These are phyloP conservation scores for Poliocrania exsul DNA, from an alignment of 2,797 vertebrate species.

Conservation along the genomic window DNA sequence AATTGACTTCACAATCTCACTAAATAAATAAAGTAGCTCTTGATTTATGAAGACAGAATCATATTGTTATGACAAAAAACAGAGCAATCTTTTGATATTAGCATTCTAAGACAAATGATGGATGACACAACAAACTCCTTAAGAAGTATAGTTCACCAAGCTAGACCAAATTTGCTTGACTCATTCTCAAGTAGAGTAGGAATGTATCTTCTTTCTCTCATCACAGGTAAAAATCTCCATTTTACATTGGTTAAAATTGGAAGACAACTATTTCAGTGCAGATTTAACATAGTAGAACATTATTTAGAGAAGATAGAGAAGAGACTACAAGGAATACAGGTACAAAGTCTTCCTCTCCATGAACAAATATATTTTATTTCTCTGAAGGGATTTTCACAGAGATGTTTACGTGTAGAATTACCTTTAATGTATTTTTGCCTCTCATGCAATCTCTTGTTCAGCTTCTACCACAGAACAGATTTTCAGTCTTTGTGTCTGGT, in stretches of 20 bases:
- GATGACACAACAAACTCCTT: fast-evolving
- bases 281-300: neutral
- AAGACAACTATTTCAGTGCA: neutral
- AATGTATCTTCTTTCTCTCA: neutral
- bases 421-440: neutral
- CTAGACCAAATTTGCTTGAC: neutral
- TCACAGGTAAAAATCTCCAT: neutral
- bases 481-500: neutral
- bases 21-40: neutral
- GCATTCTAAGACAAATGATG: neutral
- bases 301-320: neutral
- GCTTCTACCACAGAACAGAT: neutral
- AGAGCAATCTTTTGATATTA: neutral
- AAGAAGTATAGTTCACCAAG: neutral
- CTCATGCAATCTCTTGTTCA: constrained; percentile 8
- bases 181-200: neutral
- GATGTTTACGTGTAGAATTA: neutral
- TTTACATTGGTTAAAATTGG: neutral
- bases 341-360: neutral
- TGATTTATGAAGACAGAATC: neutral
- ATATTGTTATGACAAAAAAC: neutral
- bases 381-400: constrained; percentile 27
- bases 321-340: neutral
- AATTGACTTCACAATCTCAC: neutral
- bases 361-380: neutral